Percentiles rank a stretch among this genome's conserved stretches.
phyloP scores from a whole-genome alignment of 2,888 invertebrate genomes.

The Mimachlamys varia region DNA sequence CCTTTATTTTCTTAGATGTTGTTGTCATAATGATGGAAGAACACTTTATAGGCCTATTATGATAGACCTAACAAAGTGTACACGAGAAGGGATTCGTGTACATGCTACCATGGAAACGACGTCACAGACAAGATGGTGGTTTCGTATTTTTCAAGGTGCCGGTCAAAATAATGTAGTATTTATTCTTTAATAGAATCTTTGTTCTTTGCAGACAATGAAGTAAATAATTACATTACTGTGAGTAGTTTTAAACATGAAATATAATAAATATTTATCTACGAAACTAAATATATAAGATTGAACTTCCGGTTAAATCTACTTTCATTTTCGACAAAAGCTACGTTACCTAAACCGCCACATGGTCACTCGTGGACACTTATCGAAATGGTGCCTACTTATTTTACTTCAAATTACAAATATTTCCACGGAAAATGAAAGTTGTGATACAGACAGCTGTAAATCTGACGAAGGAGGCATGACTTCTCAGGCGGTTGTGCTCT shows the following conservation, averaged over 20 bases:
- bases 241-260: too few relatives aligned
- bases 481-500: constrained; percentile 64
- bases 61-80: not conserved
- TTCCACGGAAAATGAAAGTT: not conserved
- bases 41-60: not conserved
- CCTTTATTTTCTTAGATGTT: not conserved
- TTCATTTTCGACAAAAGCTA: not conserved
- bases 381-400: not conserved
- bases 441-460: not conserved
- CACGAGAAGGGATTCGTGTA: not conserved
- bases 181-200: too few relatives aligned
- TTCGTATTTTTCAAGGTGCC: not conserved
- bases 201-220: too few relatives aligned
- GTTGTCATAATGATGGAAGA: not conserved
- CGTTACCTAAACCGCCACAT: not conserved
- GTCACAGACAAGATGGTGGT: not conserved
- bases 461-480: constrained; percentile 37
- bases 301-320: constrained; percentile 19
- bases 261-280: not conserved
- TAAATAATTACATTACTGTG: not conserved
- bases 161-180: not conserved
- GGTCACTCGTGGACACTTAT: not conserved
- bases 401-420: not conserved
- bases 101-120: constrained; percentile 31
- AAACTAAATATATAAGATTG: not conserved